phyloP scores from a whole-genome alignment of 2,113 vertebrate genomes.

The Hemibagrus wyckioides region DNA sequence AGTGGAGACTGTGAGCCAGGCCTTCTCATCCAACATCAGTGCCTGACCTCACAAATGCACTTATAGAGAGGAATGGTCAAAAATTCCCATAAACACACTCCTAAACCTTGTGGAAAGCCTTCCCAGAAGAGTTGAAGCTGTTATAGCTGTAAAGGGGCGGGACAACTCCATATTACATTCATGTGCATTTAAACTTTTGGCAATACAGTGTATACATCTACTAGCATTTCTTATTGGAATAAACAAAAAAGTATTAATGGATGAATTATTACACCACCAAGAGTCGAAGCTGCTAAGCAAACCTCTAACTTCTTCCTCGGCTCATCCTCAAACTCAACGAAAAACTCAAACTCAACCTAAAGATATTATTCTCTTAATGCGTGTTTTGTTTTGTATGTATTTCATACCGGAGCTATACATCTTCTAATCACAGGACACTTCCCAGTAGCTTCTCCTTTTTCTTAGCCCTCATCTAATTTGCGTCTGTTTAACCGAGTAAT shows the following conservation, averaged over 20 bases:
- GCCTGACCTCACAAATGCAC: too few relatives aligned
- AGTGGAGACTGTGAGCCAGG: too few relatives aligned
- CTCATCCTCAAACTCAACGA: neutral
- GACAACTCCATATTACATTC: too few relatives aligned
- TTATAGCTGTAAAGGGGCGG: too few relatives aligned
- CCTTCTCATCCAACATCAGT: too few relatives aligned
- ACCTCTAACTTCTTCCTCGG: neutral
- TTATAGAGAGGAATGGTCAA: too few relatives aligned
- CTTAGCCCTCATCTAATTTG: constrained; percentile 20
- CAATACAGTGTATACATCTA: neutral
- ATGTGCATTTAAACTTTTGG: neutral
- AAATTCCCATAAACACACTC: too few relatives aligned
- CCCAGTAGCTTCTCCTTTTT: neutral
- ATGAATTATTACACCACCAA: neutral
- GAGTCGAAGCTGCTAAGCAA: neutral
- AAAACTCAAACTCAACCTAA: neutral
- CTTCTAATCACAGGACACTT: neutral
- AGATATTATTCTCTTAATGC: neutral
- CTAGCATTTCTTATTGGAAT: neutral
- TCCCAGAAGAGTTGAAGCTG: too few relatives aligned
- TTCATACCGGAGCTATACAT: neutral
- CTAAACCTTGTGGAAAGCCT: too few relatives aligned
- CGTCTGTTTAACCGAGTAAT: constrained; percentile 25
- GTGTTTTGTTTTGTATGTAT: neutral
- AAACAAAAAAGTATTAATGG: neutral